Evolutionary conservation across 1,140 invertebrate species (phyloP).

Genomic region (Acromyrmex charruanus): DNA sequence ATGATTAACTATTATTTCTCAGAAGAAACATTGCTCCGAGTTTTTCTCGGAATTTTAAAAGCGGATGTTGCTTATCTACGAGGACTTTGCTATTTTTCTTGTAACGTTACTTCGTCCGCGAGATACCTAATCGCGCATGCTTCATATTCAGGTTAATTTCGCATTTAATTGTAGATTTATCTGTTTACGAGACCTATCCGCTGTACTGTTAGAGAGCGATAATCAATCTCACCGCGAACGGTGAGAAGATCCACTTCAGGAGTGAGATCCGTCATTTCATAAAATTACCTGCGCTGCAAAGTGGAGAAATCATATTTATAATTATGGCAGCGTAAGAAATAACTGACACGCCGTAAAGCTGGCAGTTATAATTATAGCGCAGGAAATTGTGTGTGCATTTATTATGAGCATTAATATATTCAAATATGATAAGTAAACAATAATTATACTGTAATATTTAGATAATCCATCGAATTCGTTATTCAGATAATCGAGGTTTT

Average conservation of each 20-base stretch:
- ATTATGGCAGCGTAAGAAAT: constrained; percentile 47
- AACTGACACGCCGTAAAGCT: constrained; percentile 26
- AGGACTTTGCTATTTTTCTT: constrained; percentile 28
- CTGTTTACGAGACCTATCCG: constrained; percentile 62
- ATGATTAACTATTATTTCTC: background rate
- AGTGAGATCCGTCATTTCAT: constrained; percentile 47
- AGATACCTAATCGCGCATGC: constrained; percentile 55
- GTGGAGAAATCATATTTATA: constrained; percentile 52
- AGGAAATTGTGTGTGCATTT: constrained; percentile 48
- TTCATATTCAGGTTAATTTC: constrained; percentile 73
- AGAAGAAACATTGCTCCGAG: background rate
- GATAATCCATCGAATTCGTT: background rate
- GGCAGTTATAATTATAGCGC: constrained; percentile 24
- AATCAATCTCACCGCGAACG: constrained; percentile 56
- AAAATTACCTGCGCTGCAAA: constrained; percentile 39
- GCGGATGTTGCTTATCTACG: constrained; percentile 27
- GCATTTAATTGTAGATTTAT: constrained; percentile 74
- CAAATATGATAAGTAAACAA: constrained; percentile 23
- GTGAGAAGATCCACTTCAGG: constrained; percentile 53
- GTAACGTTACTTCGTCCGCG: constrained; percentile 59
- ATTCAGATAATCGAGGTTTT: background rate
- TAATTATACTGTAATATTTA: background rate
- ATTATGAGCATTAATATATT: constrained; percentile 1
- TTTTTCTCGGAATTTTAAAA: constrained; percentile 11
- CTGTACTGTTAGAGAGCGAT: constrained; percentile 60